Percentiles rank a stretch among this genome's conserved stretches.
These are phyloP conservation scores for Papilio polytes DNA, from an alignment of 1,140 invertebrate species.

Conservation along the genomic window DNA sequence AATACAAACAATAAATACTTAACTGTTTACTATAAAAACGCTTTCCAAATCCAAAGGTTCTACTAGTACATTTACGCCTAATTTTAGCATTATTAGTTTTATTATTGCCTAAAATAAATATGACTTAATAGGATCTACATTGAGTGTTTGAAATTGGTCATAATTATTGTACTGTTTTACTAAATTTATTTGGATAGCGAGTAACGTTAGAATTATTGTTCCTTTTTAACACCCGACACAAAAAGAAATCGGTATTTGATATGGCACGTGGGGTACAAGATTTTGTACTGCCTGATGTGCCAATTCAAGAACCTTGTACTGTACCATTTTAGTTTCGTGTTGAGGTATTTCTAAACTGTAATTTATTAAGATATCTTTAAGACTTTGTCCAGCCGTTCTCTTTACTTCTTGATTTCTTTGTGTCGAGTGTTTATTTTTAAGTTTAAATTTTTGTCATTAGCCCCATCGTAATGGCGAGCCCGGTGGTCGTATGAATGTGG, in stretches of 20 bases:
- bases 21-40: conserved; percentile 5
- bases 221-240: neutral
- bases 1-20: neutral
- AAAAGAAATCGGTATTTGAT: neutral
- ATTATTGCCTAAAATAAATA: conserved; percentile 7
- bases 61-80: neutral
- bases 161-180: conserved; percentile 29
- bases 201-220: conserved; percentile 31
- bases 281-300: neutral
- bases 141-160: conserved; percentile 57
- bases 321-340: neutral
- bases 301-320: neutral
- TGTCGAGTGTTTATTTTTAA: neutral
- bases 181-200: conserved; percentile 23
- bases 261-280: neutral
- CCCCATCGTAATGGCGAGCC: conserved; percentile 78
- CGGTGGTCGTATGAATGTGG: conserved; percentile 71
- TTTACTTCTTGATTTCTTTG: neutral
- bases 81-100: neutral
- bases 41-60: conserved; percentile 3
- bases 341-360: neutral
- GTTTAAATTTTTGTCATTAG: conserved; percentile 47
- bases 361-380: neutral
- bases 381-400: neutral
- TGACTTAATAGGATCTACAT: conserved; percentile 40